These are phyloP conservation scores for Pantelozetes paolii DNA, from an alignment of 2,888 invertebrate species.

Conservation along the genomic window DNA sequence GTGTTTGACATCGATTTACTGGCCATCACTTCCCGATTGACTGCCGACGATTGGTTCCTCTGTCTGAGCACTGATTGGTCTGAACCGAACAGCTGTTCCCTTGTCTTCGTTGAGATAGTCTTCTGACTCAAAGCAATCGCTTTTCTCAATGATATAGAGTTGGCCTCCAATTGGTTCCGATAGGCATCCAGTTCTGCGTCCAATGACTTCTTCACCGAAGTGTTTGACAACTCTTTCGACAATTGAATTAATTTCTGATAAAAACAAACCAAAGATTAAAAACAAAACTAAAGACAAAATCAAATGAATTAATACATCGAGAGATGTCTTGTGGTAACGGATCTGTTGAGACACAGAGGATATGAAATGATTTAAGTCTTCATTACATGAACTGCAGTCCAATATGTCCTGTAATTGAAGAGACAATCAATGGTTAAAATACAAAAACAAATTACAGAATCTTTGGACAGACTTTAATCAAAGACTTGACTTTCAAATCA, in stretches of 20 bases:
- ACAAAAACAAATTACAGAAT: background rate
- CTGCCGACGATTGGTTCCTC: background rate
- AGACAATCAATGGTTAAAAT: background rate
- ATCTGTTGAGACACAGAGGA: conserved; percentile 43
- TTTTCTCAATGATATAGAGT: conserved; percentile 42
- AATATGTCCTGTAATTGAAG: conserved; percentile 44
- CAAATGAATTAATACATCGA: conserved; percentile 41
- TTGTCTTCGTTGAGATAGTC: conserved; percentile 43
- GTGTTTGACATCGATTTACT: conserved; percentile 40
- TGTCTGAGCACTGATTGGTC: conserved; percentile 1
- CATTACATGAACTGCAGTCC: conserved; percentile 44
- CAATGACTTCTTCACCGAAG: conserved; percentile 38
- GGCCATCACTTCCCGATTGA: conserved; percentile 20
- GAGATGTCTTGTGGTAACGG: conserved; percentile 42
- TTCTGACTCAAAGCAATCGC: conserved; percentile 44
- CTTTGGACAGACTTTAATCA: conserved; percentile 41
- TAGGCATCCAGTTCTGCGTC: conserved; percentile 42
- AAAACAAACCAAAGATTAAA: background rate
- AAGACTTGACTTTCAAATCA: conserved; percentile 45
- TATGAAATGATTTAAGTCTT: conserved; percentile 45
- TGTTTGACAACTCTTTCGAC: conserved; percentile 44
- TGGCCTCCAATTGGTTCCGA: conserved; percentile 44
- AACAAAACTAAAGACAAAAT: conserved; percentile 6
- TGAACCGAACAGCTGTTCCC: conserved; percentile 44
- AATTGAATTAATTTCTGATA: conserved; percentile 41